Evolutionary conservation across 37 sponge, comb jelly and placozoan genomes (phyloP).

Genomic region (Beroe forskalii): DNA sequence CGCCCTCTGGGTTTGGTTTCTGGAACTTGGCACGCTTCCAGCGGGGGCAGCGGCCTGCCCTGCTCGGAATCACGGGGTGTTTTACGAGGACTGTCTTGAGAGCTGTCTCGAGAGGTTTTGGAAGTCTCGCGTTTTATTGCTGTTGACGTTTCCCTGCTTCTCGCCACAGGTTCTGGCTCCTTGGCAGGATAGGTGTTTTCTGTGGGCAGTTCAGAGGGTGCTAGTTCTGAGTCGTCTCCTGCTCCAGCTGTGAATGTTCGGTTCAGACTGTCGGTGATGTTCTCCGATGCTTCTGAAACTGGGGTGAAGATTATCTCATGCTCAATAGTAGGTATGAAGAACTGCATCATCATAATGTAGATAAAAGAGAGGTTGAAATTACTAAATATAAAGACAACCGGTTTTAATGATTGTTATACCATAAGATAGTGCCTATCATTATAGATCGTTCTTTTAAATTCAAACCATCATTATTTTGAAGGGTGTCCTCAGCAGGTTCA

Average conservation of each 20-base stretch:
- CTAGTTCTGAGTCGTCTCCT: neutral
- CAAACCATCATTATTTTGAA: neutral
- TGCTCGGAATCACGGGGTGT: neutral
- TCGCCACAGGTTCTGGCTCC: neutral
- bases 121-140: neutral
- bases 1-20: neutral
- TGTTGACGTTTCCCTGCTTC: neutral
- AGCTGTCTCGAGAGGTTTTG: neutral
- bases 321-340: too few species aligned
- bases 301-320: too few species aligned
- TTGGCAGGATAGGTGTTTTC: neutral
- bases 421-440: too few species aligned
- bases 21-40: neutral
- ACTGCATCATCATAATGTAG: too few species aligned
- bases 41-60: neutral
- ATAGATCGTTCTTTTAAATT: neutral
- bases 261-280: constrained; percentile 36
- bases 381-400: too few species aligned
- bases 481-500: neutral
- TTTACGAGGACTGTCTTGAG: neutral
- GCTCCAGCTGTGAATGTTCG: neutral
- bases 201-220: neutral
- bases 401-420: too few species aligned
- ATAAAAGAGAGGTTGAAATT: too few species aligned
- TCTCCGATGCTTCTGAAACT: constrained; percentile 10